Base-by-base conservation (phyloP, 2,113 vertebrate genomes). In the Paracyprichromis sp. region DNA sequence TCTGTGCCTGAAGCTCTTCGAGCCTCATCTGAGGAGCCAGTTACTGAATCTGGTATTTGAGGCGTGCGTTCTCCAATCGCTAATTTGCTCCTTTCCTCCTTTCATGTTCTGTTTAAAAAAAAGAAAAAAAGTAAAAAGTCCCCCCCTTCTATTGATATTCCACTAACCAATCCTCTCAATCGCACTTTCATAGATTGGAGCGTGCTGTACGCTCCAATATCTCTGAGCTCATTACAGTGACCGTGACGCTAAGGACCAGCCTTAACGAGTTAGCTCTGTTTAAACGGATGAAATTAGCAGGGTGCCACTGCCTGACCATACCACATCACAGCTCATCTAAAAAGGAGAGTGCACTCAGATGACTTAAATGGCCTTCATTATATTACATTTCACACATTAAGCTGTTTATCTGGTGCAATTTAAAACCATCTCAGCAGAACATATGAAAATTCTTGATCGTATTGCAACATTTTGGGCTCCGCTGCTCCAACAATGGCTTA, bases 191-290 rank as follows among this genome's bases (percentile, higher is more conserved):
- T 36, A 21, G 79, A 84, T 7, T 47, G 2, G 5, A 79, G 80
- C 8, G 66, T 13, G 66, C 82, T 21, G 78, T 59, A 6, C 1
- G 2, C 82, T 87, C 78, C 83, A 86, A 92, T 90, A 85, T 92
- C 92, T 91, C 90, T 5, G 56, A 92, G 91, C 93, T 94, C 89
- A 88, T 95, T 95, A 94, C 80, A 31, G 88, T 36, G 90, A 56
- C 86, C 87, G 16, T 36, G 50, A 29, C 26, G 57, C 86, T 71
- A 9, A 86, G 73, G 85, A 79, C 38, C 80, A 8, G 84, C 88
- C 90, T 50, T 93, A 92, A 95, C 57, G 87, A 92, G 92, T 80
- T 81, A 63, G 86, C 63, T 90, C 91, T 83, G 82, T 92, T 91
- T 90, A 92, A 91, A 84, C 11, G 36, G 89, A 86, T 86, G 76